Base-by-base conservation (phyloP, 2,888 invertebrate species). In the Furcula furcula region DNA sequence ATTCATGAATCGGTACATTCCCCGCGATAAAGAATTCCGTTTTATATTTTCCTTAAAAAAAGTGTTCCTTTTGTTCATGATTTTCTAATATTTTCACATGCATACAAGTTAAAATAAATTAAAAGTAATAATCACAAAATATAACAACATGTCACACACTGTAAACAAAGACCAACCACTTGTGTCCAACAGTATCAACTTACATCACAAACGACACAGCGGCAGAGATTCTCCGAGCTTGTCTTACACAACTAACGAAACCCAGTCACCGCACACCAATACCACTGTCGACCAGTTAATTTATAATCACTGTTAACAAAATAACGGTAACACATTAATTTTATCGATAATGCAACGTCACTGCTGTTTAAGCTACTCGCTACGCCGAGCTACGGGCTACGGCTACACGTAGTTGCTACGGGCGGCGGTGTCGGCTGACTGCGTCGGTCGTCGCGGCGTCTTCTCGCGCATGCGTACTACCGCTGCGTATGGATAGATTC, bases 391-490 rank as follows among this genome's bases (percentile, higher is more conserved):
- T 66, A 60, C 58, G 57, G 34, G 45, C 60, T 65, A 66, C 72
- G 66, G n/a, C n/a, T n/a, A n/a, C 34, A 57, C 62, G 71, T 65
- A 65, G 62, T 41, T 32, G 51, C 63, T 68, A 66, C 73, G 68
- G 46, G 56, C 47, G 57, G 40, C 52, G 46, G 42, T 53, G 62
- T 50, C 61, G 61, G 57, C 56, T 58, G 69, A 84, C 84, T 84
- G 84, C 84, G 85, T 65, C 60, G 73, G 66, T 68, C 57, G 65
- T 66, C 61, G 67, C 73, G 65, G 51, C 57, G 51, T 29, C 31
- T 34, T 37, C 34, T 53, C 65, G 73, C 84, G 82, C 84, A 71
- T 75, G 84, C 78, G 84, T 70, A 54, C 63, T 59, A 31, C 25
- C 32, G 26, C 36, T 54, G 46, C 52, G 46, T 59, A 46, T 50